Conservation (phyloP, 1,140 invertebrate genomes). For the Sipha flava region DNA sequence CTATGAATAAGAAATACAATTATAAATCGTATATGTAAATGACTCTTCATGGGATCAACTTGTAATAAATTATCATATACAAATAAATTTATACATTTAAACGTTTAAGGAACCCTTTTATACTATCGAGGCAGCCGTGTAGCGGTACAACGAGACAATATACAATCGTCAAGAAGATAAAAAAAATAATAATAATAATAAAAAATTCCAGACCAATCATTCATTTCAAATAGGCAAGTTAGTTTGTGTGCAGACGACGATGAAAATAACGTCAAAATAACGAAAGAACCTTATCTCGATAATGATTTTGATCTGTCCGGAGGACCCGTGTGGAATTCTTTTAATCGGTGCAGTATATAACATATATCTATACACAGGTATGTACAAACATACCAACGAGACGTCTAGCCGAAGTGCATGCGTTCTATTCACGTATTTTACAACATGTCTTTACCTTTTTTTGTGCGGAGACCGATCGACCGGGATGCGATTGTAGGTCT, state of each 20-base stretch:
- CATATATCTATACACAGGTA: too few relatives aligned
- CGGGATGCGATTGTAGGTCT: too few relatives aligned
- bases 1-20: too few relatives aligned
- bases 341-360: neutral
- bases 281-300: neutral
- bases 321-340: neutral
- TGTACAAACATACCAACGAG: too few relatives aligned
- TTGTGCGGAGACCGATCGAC: too few relatives aligned
- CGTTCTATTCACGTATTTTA: too few relatives aligned
- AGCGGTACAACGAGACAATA: neutral
- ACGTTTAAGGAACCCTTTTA: neutral
- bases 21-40: too few relatives aligned
- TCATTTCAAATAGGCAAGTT: neutral
- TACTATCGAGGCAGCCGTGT: neutral
- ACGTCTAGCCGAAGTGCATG: too few relatives aligned
- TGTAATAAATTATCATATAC: too few relatives aligned
- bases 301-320: neutral
- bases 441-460: too few relatives aligned
- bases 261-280: neutral
- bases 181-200: constrained; percentile 18
- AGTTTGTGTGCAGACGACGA: neutral
- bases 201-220: constrained; percentile 22
- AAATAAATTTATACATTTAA: too few relatives aligned
- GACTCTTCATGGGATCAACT: too few relatives aligned
- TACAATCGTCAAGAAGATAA: neutral